Evolutionary conservation across 2,797 vertebrate genomes (phyloP).

Genomic region (Echeneis naucrates): DNA sequence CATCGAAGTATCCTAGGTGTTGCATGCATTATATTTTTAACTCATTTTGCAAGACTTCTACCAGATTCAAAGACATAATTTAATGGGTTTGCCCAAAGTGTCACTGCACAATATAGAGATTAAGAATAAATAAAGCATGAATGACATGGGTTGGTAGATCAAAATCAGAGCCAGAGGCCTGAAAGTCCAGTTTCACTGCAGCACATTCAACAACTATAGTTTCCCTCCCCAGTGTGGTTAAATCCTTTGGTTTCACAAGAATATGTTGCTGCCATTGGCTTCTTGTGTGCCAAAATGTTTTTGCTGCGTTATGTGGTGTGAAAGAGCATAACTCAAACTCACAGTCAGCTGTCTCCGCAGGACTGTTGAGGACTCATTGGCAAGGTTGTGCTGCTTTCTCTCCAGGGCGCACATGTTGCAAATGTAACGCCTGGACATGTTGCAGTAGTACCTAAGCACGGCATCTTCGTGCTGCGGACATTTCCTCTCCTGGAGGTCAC

Average conservation of each 20-base stretch:
- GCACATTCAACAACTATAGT: background rate
- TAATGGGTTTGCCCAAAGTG: background rate
- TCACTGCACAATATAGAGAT: background rate
- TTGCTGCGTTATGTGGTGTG: rapidly evolving
- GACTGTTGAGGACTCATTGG: conserved; percentile 39
- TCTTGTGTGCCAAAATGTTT: background rate
- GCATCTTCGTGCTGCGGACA: conserved; percentile 71
- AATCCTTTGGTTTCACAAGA: background rate
- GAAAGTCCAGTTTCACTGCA: conserved; percentile 23
- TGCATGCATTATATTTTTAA: too few relatives aligned
- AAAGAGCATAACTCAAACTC: conserved; percentile 35
- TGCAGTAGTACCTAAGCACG: conserved; percentile 74
- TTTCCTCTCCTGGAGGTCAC: conserved; percentile 63
- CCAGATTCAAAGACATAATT: background rate
- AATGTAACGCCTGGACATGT: conserved; percentile 65
- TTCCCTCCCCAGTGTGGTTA: background rate
- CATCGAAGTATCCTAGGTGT: too few relatives aligned
- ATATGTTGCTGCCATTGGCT: background rate
- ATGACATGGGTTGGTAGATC: too few relatives aligned
- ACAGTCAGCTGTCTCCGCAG: conserved; percentile 69
- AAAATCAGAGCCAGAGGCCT: background rate
- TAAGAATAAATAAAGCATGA: background rate
- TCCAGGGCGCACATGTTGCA: conserved; percentile 74
- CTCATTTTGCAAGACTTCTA: background rate
- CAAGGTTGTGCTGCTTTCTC: conserved; percentile 42